Evolutionary conservation across 2,113 vertebrate genomes (phyloP).

Genomic region (Nothobranchius furzeri): DNA sequence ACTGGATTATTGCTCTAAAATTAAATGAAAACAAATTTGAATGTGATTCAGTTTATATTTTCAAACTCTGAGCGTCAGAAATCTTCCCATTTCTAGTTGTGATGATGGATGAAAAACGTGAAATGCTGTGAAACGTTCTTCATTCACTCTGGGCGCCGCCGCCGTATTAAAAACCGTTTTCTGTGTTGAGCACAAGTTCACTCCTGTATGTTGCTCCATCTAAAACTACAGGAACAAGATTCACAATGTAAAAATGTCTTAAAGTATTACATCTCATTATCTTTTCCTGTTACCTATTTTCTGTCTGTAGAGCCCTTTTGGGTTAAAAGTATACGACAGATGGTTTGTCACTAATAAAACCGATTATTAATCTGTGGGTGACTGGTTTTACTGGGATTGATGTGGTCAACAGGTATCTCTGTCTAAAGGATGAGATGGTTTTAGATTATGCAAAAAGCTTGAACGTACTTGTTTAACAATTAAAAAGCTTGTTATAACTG

Average conservation of each 20-base stretch:
- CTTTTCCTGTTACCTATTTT: background rate
- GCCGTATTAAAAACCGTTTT: background rate
- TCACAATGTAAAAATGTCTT: constrained; percentile 38
- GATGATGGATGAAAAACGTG: too few species aligned
- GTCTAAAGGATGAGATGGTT: constrained; percentile 49
- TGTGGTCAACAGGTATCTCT: too few species aligned
- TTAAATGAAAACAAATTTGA: too few species aligned
- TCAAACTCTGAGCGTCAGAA: too few species aligned
- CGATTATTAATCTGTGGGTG: too few species aligned
- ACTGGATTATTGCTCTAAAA: too few species aligned
- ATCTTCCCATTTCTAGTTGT: too few species aligned
- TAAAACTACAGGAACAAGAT: too few species aligned
- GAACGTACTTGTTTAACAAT: constrained; percentile 55
- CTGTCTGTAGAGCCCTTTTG: background rate
- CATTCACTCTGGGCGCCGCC: too few species aligned
- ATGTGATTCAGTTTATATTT: too few species aligned
- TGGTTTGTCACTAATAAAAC: background rate
- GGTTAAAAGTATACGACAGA: background rate
- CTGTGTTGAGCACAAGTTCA: constrained; percentile 3
- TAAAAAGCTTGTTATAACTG: constrained; percentile 40
- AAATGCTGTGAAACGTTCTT: constrained; percentile 39
- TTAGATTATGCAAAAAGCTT: constrained; percentile 67
- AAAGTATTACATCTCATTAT: constrained; percentile 6
- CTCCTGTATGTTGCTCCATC: constrained; percentile 10
- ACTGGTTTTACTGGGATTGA: constrained; percentile 21